A percentile compares a stretch with the other conserved stretches of the same genome.
These are phyloP conservation scores for Propithecus deckenii DNA, from an alignment of 2,797 vertebrate genomes.

Conservation along the genomic window DNA sequence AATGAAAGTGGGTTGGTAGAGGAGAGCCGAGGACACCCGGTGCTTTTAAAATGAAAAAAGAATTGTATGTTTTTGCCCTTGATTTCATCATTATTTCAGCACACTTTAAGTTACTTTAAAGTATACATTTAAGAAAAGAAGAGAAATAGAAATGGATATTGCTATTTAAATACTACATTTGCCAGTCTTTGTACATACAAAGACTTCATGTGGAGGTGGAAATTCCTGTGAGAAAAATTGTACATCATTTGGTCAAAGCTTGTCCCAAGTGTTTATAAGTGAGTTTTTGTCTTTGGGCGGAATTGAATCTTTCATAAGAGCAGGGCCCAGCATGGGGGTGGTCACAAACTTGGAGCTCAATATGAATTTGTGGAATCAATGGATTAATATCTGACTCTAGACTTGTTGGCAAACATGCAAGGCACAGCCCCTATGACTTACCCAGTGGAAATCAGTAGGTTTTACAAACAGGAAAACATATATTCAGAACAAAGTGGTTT, in stretches of 20 bases:
- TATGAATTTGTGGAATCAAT: constrained; percentile 22
- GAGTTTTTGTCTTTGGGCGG: neutral
- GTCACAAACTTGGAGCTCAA: neutral
- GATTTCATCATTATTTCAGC: constrained; percentile 65
- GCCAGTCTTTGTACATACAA: neutral
- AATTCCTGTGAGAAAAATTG: neutral
- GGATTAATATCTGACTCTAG: constrained; percentile 13
- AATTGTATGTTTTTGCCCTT: constrained; percentile 46
- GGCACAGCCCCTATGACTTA: neutral
- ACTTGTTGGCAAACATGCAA: neutral
- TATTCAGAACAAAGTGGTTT: neutral
- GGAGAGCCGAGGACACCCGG: neutral
- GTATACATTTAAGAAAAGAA: constrained; percentile 22
- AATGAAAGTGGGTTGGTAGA: neutral
- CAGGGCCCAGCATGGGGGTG: neutral
- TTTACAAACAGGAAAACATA: constrained; percentile 11
- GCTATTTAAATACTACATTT: neutral
- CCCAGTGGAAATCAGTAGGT: neutral
- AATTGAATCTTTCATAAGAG: neutral
- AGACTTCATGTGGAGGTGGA: neutral
- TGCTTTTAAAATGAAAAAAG: constrained; percentile 20
- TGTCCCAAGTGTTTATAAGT: neutral
- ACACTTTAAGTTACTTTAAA: constrained; percentile 43
- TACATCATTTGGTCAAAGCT: neutral
- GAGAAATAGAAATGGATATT: neutral